Evolutionary conservation across 2,797 vertebrate species (phyloP).

Genomic region (Clarias platycephalus): DNA sequence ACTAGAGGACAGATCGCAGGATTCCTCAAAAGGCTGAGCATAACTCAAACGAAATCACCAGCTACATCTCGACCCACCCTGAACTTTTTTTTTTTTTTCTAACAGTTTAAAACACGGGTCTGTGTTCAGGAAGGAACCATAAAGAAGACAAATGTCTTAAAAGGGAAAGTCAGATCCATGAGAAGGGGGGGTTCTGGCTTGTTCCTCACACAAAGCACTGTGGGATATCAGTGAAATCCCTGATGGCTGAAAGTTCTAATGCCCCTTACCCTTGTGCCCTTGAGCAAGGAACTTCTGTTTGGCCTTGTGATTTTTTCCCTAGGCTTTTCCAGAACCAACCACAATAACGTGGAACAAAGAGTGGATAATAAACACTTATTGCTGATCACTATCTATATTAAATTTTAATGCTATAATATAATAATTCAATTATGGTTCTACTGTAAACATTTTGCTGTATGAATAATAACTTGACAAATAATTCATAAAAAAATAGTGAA

Average conservation of each 20-base stretch:
- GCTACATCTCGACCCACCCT: not conserved
- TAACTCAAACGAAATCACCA: slow-evolving; percentile 37
- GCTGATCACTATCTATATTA: not conserved
- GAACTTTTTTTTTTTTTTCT: slow-evolving; percentile 1
- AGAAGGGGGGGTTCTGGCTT: not conserved
- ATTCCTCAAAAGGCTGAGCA: slow-evolving; percentile 45
- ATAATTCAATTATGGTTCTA: not conserved
- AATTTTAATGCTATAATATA: not conserved
- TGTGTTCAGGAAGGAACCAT: slow-evolving; percentile 7
- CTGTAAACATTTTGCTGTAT: not conserved
- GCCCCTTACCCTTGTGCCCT: slow-evolving; percentile 16
- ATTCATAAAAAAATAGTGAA: not conserved
- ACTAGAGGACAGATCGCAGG: slow-evolving; percentile 45
- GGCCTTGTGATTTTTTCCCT: not conserved
- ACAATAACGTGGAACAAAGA: not conserved
- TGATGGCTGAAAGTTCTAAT: slow-evolving; percentile 13
- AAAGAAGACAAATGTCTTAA: slow-evolving; percentile 20
- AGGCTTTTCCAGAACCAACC: not conserved
- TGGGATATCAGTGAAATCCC: slow-evolving; percentile 28
- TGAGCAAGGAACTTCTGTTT: slow-evolving; percentile 10
- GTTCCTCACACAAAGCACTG: slow-evolving; percentile 27
- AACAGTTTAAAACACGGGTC: slow-evolving; percentile 12
- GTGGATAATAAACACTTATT: not conserved
- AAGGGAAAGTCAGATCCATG: slow-evolving; percentile 9
- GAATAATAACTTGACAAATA: not conserved